phyloP scores from a whole-genome alignment of 2,797 vertebrate genomes.

The Dendrocincla tyrannina region DNA sequence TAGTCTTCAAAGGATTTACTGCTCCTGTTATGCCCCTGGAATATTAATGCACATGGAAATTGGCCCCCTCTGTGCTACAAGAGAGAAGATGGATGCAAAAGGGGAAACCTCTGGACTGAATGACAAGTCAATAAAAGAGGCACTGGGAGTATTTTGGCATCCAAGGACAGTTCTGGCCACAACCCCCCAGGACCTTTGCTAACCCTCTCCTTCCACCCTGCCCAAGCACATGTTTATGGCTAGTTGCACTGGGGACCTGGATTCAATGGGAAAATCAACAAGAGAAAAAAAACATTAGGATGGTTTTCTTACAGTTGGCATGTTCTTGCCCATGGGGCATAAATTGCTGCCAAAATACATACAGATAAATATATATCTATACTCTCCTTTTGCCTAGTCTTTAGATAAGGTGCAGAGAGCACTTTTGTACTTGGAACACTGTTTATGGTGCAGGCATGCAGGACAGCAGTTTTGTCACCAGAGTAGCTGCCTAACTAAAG shows the following conservation, averaged over 20 bases:
- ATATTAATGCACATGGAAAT: constrained; percentile 5
- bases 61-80: background rate
- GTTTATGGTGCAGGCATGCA: accelerated
- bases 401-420: background rate
- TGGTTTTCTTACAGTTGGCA: background rate
- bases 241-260: background rate
- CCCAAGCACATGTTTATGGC: background rate
- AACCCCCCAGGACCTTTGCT: background rate
- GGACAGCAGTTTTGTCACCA: background rate
- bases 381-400: background rate
- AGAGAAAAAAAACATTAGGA: accelerated
- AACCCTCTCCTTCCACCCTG: background rate
- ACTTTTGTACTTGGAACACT: background rate
- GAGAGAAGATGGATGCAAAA: background rate
- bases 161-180: background rate
- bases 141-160: background rate
- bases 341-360: background rate
- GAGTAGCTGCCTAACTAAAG: background rate
- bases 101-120: background rate
- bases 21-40: background rate
- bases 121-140: background rate
- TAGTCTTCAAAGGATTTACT: constrained; percentile 7
- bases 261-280: background rate
- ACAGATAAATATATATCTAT: background rate
- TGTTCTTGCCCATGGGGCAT: background rate